Evolutionary conservation across 2,888 invertebrate genomes (phyloP), one percentile per base, ranked within the genome.

Genomic region (Pseudococcus viburni): DNA sequence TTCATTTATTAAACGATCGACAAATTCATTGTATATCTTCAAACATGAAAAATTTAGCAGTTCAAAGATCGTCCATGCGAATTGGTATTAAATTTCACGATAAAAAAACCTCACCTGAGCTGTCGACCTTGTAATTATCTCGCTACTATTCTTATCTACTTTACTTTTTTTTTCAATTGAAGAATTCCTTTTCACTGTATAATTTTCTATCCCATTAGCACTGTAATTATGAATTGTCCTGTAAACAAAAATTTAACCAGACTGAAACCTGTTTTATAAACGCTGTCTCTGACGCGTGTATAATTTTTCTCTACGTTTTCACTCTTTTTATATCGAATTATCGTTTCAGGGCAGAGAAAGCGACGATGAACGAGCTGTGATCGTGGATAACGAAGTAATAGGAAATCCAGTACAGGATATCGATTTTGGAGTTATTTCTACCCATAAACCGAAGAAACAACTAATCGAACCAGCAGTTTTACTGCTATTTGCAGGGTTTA

Each of bases 101-200:
- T 83, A 83, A 46, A 83, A 83, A 83, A 42, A 73, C 42, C n/a
- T 77, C 33, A 11, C 46, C 6, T 26, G 7, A 46, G 42, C 22
- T 33, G 80, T 19, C 80, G 80, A 83, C 80, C 80, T 83, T 83
- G 80, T 83, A 46, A 46, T 46, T 46, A 83, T 42, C 80, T 46
- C 11, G 7, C 4, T 46, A 80, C 1, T 46, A 12, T 46, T 19
- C 15, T 83, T 83, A 46, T 46, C 46, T 83, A 6, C 8, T 3
- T 19, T 46, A 17, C 17, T 8, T 68, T 68, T 22, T 19, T 17
- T 73, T 33, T 73, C 33, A 73, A 68, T 11, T 8, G 17, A 73
- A 12, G 26, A 64, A 64, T 33, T 33, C 39, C 33, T 33, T 73
- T 26, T 33, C 73, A 15, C 33, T 73, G 17, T 33, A 33, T 73